These are phyloP conservation scores for Pseudomyrmex flavicornis DNA, from an alignment of 1,140 invertebrate genomes.

Conservation along the genomic window DNA sequence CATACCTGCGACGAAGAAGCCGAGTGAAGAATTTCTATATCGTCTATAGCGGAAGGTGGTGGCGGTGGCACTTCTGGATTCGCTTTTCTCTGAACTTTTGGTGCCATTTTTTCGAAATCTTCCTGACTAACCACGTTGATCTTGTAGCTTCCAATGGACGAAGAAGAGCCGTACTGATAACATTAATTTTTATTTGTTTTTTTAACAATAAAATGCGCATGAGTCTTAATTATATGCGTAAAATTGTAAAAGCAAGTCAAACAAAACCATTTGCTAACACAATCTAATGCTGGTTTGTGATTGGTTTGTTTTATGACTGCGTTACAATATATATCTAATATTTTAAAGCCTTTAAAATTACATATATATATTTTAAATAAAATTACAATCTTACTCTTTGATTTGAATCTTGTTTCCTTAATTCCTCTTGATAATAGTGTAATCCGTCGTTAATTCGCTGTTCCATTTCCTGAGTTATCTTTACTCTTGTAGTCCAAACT, in stretches of 20 bases:
- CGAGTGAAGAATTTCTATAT: slow-evolving; percentile 77
- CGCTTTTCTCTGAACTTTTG: slow-evolving; percentile 86
- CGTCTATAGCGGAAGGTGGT: slow-evolving; percentile 87
- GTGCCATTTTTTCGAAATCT: slow-evolving; percentile 93
- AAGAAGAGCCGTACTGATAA: slow-evolving; percentile 80
- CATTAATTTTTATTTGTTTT: not conserved
- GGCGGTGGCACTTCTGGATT: slow-evolving; percentile 92
- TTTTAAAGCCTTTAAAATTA: too few species aligned
- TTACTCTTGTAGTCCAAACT: slow-evolving; percentile 93
- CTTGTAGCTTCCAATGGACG: slow-evolving; percentile 88
- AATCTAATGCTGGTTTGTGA: too few species aligned
- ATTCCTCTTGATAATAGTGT: slow-evolving; percentile 96
- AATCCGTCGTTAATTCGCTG: slow-evolving; percentile 98
- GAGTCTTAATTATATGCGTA: not conserved
- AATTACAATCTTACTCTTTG: slow-evolving; percentile 76
- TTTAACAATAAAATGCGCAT: too few species aligned
- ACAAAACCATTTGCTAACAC: too few species aligned
- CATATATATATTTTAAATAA: not conserved
- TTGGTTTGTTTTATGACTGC: too few species aligned
- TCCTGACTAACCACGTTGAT: slow-evolving; percentile 96
- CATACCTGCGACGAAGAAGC: slow-evolving; percentile 72
- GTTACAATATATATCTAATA: too few species aligned
- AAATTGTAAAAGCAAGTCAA: too few species aligned
- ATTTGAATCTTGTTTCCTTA: slow-evolving; percentile 88
- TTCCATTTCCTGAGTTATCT: slow-evolving; percentile 97